These are phyloP conservation scores for Leptinotarsa undecemlineata DNA, from an alignment of 1,140 invertebrate genomes.

Conservation along the genomic window DNA sequence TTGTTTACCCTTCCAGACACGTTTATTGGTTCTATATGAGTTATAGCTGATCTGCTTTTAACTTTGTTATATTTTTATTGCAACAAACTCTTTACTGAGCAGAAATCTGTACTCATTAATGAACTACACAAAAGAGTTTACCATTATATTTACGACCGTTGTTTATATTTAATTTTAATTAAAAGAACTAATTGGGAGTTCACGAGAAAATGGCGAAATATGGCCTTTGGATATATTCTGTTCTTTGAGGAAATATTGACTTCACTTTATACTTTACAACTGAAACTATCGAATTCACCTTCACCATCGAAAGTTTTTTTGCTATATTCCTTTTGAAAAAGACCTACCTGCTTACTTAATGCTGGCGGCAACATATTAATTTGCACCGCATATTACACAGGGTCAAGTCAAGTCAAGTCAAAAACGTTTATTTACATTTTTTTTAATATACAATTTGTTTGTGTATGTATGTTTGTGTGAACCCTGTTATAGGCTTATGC, in stretches of 20 bases:
- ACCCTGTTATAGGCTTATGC: too few relatives aligned
- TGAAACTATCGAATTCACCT: too few relatives aligned
- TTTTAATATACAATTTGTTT: too few relatives aligned
- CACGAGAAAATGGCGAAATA: neutral
- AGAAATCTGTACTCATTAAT: slow-evolving; percentile 38
- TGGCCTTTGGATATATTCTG: neutral
- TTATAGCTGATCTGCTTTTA: slow-evolving; percentile 40
- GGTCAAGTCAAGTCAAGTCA: too few relatives aligned
- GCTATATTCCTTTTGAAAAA: too few relatives aligned
- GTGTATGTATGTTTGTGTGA: too few relatives aligned
- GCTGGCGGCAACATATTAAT: too few relatives aligned
- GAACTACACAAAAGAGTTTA: slow-evolving; percentile 21
- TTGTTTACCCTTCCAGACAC: slow-evolving; percentile 44
- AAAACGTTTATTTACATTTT: too few relatives aligned
- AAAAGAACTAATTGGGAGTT: slow-evolving; percentile 36
- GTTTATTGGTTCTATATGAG: slow-evolving; percentile 42
- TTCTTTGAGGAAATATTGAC: neutral
- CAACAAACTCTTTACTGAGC: slow-evolving; percentile 38
- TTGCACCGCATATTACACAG: too few relatives aligned
- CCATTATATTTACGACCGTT: slow-evolving; percentile 31
- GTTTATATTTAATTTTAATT: slow-evolving; percentile 35
- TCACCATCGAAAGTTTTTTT: too few relatives aligned
- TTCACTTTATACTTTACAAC: neutral
- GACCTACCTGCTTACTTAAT: too few relatives aligned
- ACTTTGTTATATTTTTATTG: slow-evolving; percentile 49